A percentile compares a stretch with the other conserved stretches of the same genome.
Conservation (phyloP, 1,140 invertebrate species). For the Anoplophora glabripennis region DNA sequence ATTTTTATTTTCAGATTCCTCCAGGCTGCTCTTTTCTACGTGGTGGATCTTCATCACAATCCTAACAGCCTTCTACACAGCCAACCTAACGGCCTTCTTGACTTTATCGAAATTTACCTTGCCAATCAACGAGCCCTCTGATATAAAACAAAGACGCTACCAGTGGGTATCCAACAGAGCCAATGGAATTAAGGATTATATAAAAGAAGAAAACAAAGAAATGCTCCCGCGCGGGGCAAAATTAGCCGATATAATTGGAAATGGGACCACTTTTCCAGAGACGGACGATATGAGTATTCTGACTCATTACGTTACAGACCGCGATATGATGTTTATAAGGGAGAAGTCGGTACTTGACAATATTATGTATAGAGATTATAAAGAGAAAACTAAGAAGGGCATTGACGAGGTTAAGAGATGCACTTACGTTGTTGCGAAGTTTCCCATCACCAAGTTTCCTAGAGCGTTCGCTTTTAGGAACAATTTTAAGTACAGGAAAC, state of each 20-base stretch:
- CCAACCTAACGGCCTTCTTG: constrained; percentile 85
- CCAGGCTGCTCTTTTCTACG: constrained; percentile 78
- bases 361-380: constrained; percentile 66
- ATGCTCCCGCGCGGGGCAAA: neutral
- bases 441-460: constrained; percentile 59
- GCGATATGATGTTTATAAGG: constrained; percentile 62
- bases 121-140: constrained; percentile 65
- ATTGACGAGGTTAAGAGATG: constrained; percentile 63
- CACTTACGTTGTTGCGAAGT: constrained; percentile 67
- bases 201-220: constrained; percentile 3
- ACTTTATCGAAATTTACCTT: constrained; percentile 80
- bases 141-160: constrained; percentile 64
- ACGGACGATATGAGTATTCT: constrained; percentile 33
- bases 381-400: constrained; percentile 57
- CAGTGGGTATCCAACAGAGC: constrained; percentile 68
- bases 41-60: constrained; percentile 91
- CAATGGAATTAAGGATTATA: constrained; percentile 58
- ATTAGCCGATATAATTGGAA: constrained; percentile 2
- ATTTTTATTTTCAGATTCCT: constrained; percentile 61
- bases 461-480: constrained; percentile 68
- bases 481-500: constrained; percentile 54
- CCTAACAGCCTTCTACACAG: constrained; percentile 87
- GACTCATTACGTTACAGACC: constrained; percentile 44
- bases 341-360: constrained; percentile 63
- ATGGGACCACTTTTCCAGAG: constrained; percentile 11